phyloP scores from a whole-genome alignment of 2,888 invertebrate species.

The Calephelis perditalis region DNA sequence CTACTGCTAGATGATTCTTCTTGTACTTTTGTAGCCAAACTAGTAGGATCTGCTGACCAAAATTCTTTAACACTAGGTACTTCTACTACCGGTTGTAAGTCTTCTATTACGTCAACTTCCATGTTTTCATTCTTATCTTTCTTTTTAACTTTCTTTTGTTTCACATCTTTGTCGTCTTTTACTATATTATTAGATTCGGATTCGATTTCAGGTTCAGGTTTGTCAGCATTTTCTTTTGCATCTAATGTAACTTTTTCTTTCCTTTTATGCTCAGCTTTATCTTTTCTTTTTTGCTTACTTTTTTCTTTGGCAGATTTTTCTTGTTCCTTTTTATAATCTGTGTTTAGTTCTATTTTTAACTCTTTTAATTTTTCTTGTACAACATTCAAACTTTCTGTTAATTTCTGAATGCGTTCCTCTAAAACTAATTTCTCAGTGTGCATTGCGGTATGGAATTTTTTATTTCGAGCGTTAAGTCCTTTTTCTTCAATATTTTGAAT shows the following conservation, averaged over 20 bases:
- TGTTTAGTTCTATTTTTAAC: constrained; percentile 31
- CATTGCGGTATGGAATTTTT: constrained; percentile 59
- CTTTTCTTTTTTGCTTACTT: constrained; percentile 20
- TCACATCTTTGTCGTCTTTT: constrained; percentile 32
- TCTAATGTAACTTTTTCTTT: constrained; percentile 30
- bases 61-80: constrained; percentile 63
- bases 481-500: constrained; percentile 51
- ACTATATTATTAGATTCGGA: constrained; percentile 27
- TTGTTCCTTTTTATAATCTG: constrained; percentile 33
- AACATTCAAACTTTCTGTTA: constrained; percentile 41
- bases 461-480: constrained; percentile 49
- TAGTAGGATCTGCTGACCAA: constrained; percentile 43
- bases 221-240: constrained; percentile 17
- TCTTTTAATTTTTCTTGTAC: constrained; percentile 44
- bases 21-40: constrained; percentile 28
- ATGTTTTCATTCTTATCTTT: constrained; percentile 27
- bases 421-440: constrained; percentile 48
- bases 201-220: constrained; percentile 8
- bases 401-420: constrained; percentile 42
- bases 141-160: constrained; percentile 13
- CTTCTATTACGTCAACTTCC: constrained; percentile 38
- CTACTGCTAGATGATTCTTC: constrained; percentile 55
- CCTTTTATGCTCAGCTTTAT: constrained; percentile 31
- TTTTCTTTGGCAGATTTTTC: constrained; percentile 23
- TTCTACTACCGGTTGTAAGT: constrained; percentile 47